Evolutionary conservation across 2,888 invertebrate genomes (phyloP), one percentile per base, ranked within the genome.

Genomic region (Pemphredon lugubris): DNA sequence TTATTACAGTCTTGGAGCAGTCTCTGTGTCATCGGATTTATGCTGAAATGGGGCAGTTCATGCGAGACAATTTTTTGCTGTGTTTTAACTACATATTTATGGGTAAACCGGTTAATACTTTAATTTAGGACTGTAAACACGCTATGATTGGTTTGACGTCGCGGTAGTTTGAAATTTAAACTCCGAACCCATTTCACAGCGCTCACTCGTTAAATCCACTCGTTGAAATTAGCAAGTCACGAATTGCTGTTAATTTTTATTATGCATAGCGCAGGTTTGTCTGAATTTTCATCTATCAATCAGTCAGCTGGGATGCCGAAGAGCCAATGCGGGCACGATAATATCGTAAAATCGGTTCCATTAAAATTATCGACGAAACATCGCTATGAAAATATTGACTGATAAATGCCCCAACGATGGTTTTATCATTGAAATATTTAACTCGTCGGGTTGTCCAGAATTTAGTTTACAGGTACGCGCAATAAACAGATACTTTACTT

Each of bases 231-330:
- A 59, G 32, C 47, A 44, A 42, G 16, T 54, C 48, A 23, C 21
- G 23, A 50, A 26, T 30, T 9, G 48, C 21, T 50, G 42, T 63
- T 55, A 55, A 44, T 48, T 53, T 58, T 53, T 66, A 66, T 59
- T 48, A 66, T 69, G 45, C 42, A 54, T 34, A 30, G 16, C 32
- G 11, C 3, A 26, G n/a, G 30, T 42, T 54, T 39, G 21, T 23
- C 18, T n/a, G 7, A 14, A 20, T 45, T 39, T 68, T 51, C 50
- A 14, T 26, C 20, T 44, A 23, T 23, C 64, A 39, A 57, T 63
- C 26, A 53, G 11, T 18, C 16, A n/a, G 37, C 13, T 9, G 1
- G 23, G 30, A 18, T 16, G 55, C 64, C 50, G 37, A 64, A 68
- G 50, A 18, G 32, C 50, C 44, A 39, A 51, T 64, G 50, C 21